These are phyloP conservation scores for Opisthograptis luteolata DNA, from an alignment of 2,888 invertebrate genomes.

Conservation along the genomic window DNA sequence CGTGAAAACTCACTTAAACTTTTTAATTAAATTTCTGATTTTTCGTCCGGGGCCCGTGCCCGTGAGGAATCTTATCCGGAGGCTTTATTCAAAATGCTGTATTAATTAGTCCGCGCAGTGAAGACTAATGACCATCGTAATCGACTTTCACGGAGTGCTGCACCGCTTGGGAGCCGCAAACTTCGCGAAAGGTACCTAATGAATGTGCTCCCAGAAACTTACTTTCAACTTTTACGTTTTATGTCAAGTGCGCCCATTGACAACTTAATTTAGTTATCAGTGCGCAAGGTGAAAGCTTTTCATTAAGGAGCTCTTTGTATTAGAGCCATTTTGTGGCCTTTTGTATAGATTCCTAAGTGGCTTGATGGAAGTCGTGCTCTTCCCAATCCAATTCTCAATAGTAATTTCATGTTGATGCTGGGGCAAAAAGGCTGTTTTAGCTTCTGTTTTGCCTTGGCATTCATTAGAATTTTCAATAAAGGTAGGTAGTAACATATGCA, in stretches of 20 bases:
- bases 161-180: slow-evolving; percentile 43
- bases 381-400: neutral
- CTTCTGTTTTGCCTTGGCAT: too few species aligned
- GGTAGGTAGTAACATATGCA: too few species aligned
- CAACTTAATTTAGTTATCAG: slow-evolving; percentile 25
- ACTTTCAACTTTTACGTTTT: slow-evolving; percentile 28
- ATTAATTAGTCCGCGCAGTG: slow-evolving; percentile 75
- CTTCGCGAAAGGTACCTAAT: slow-evolving; percentile 40
- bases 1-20: slow-evolving; percentile 83
- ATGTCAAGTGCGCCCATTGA: slow-evolving; percentile 27
- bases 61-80: slow-evolving; percentile 66
- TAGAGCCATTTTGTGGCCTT: slow-evolving; percentile 17
- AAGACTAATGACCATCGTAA: slow-evolving; percentile 72
- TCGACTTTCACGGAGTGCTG: slow-evolving; percentile 64
- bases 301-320: slow-evolving; percentile 15
- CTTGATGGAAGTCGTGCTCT: slow-evolving; percentile 15
- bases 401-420: neutral
- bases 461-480: too few species aligned
- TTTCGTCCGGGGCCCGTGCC: slow-evolving; percentile 60
- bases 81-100: slow-evolving; percentile 78
- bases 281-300: slow-evolving; percentile 18
- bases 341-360: slow-evolving; percentile 15
- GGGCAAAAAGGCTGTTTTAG: too few species aligned
- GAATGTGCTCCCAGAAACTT: slow-evolving; percentile 29
- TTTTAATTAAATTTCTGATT: slow-evolving; percentile 83